phyloP scores from a whole-genome alignment of 2,797 vertebrate genomes.

The Myoxocephalus aenaeus region DNA sequence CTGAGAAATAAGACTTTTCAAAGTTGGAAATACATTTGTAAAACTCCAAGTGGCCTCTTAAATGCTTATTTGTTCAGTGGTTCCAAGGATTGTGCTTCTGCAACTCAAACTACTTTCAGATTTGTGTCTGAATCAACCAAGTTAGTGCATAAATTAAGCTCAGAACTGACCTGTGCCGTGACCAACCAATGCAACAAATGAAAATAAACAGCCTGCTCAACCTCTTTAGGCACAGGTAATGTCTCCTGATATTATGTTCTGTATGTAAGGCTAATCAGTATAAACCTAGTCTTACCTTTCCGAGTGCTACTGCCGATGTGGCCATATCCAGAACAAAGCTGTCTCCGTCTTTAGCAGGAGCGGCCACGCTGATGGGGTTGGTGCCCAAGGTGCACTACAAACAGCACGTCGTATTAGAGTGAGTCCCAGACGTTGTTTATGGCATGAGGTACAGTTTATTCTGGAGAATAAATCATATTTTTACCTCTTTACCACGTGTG shows the following conservation, averaged over 20 bases:
- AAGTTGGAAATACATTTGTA: background rate
- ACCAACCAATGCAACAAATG: background rate
- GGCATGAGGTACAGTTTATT: background rate
- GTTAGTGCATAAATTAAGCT: background rate
- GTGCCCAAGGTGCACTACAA: slow-evolving; percentile 84
- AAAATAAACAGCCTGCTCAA: background rate
- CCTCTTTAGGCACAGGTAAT: background rate
- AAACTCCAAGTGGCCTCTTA: background rate
- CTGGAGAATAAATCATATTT: background rate
- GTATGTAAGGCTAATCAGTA: background rate
- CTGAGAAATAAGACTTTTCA: background rate
- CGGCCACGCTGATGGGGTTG: slow-evolving; percentile 84
- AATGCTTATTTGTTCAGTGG: background rate
- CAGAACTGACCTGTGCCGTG: background rate
- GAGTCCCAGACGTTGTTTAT: background rate
- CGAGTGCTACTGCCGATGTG: slow-evolving; percentile 83
- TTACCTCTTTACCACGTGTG: slow-evolving; percentile 82
- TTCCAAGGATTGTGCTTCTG: background rate
- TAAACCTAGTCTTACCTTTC: slow-evolving; percentile 75
- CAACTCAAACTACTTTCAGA: background rate
- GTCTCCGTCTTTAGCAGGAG: slow-evolving; percentile 80
- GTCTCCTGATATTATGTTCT: background rate
- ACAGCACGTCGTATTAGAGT: slow-evolving; percentile 6
- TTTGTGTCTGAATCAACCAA: background rate
- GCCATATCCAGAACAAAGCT: slow-evolving; percentile 87